phyloP scores from a whole-genome alignment of 2,797 vertebrate genomes.

The Cyprinodon diabolis region DNA sequence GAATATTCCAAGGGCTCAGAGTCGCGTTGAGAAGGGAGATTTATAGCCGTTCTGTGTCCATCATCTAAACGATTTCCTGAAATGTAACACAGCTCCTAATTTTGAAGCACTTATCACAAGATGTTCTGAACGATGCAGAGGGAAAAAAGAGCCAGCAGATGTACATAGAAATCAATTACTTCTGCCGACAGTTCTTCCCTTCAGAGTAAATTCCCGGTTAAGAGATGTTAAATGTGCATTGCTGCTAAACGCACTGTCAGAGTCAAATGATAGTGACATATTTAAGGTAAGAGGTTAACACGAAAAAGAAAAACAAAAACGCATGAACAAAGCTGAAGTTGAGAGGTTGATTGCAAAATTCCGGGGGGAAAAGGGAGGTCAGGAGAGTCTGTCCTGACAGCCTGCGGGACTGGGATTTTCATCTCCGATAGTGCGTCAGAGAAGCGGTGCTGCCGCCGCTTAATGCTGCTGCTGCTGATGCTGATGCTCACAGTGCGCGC shows the following conservation, averaged over 20 bases:
- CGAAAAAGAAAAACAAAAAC: neutral
- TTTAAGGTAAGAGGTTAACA: constrained; percentile 9
- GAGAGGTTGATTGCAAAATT: constrained; percentile 57
- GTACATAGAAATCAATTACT: constrained; percentile 57
- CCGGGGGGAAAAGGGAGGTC: constrained; percentile 49
- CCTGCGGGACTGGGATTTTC: constrained; percentile 71
- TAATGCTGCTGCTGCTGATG: constrained; percentile 2
- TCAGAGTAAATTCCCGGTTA: constrained; percentile 76
- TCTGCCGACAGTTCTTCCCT: constrained; percentile 67
- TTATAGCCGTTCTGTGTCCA: constrained; percentile 54
- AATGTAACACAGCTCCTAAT: constrained; percentile 50
- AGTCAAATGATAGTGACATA: constrained; percentile 8
- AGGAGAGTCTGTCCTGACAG: constrained; percentile 63
- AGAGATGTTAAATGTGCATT: constrained; percentile 63
- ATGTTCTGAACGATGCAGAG: constrained; percentile 48
- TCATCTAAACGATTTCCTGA: constrained; percentile 65
- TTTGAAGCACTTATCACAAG: constrained; percentile 47
- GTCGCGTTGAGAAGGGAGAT: constrained; percentile 43
- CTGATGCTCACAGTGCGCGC: constrained; percentile 65
- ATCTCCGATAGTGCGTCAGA: constrained; percentile 78
- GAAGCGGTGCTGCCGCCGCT: constrained; percentile 61
- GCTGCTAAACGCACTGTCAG: constrained; percentile 46
- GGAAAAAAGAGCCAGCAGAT: constrained; percentile 24
- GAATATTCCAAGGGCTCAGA: constrained; percentile 72
- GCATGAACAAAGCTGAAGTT: constrained; percentile 9